Percentiles rank a stretch among this genome's conserved stretches.
Evolutionary conservation across 2,113 vertebrate genomes (phyloP).

Genomic region (Motacilla tschutschensis): DNA sequence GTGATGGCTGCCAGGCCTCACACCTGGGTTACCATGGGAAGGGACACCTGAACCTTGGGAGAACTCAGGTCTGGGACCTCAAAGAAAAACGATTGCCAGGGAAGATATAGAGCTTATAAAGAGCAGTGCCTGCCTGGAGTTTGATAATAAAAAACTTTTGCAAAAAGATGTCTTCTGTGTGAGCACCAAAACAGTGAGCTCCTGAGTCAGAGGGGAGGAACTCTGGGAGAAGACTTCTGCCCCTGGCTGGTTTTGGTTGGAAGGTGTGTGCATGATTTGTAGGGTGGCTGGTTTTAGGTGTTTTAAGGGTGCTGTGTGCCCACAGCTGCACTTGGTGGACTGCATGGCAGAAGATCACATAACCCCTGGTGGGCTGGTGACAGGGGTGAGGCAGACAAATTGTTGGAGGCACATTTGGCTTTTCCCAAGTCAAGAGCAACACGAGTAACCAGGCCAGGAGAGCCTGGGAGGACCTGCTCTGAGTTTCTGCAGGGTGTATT

Average conservation of each 20-base stretch:
- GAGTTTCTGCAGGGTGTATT: neutral
- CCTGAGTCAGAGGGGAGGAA: rapidly evolving
- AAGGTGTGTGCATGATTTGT: neutral
- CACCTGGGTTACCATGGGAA: rapidly evolving
- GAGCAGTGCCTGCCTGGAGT: neutral
- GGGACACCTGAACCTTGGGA: neutral
- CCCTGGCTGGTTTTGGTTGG: neutral
- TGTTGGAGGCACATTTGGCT: neutral
- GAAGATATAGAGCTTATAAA: neutral
- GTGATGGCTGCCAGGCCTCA: neutral
- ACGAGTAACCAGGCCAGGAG: neutral
- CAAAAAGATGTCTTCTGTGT: neutral
- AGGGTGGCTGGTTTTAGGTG: neutral
- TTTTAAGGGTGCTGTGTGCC: neutral
- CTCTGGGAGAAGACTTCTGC: neutral
- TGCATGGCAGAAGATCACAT: neutral
- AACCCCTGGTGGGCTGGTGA: neutral
- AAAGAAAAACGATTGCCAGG: neutral
- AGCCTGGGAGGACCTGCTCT: neutral
- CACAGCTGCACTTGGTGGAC: neutral
- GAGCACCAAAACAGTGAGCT: neutral
- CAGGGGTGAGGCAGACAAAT: neutral
- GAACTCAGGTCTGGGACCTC: neutral
- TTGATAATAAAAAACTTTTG: neutral
- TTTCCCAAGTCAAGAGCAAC: neutral